Percentiles rank a stretch among this genome's conserved stretches.
These are phyloP conservation scores for Riparia riparia DNA, from an alignment of 2,113 vertebrate genomes.

Conservation along the genomic window DNA sequence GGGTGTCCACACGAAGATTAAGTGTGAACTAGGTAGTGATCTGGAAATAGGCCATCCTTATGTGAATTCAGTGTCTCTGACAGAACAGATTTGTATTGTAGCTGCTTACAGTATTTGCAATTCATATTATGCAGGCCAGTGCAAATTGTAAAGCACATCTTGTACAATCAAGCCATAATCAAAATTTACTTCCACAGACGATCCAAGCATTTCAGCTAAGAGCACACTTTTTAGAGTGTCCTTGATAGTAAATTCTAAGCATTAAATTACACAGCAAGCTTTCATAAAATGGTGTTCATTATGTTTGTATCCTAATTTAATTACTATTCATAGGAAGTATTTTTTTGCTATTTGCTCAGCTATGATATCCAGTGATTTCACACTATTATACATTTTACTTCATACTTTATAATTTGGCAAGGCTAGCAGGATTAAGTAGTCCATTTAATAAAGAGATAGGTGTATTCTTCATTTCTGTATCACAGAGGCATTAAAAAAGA, in stretches of 20 bases:
- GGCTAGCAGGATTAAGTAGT: not conserved
- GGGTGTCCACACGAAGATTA: not conserved
- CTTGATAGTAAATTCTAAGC: not conserved
- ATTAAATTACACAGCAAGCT: not conserved
- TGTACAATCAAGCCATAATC: conserved; percentile 25
- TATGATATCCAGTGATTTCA: not conserved
- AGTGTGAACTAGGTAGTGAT: not conserved
- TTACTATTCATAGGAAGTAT: not conserved
- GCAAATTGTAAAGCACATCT: conserved; percentile 1
- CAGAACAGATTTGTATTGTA: not conserved
- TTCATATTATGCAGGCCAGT: not conserved
- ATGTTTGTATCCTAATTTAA: conserved; percentile 1
- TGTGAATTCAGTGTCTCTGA: not conserved
- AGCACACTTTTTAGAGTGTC: not conserved
- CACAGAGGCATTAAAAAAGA: not conserved
- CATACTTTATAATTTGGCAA: not conserved
- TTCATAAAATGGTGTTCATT: not conserved
- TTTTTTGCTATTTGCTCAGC: not conserved
- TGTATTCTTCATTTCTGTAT: not conserved
- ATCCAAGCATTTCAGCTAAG: not conserved
- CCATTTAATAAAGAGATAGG: not conserved
- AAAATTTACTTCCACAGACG: conserved; percentile 1
- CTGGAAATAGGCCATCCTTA: not conserved
- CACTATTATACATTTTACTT: not conserved
- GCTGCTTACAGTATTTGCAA: not conserved